Evolutionary conservation across 30 jellyfish, hydroid and myxozoan species (phyloP).

Genomic region (Cassiopea andromeda): DNA sequence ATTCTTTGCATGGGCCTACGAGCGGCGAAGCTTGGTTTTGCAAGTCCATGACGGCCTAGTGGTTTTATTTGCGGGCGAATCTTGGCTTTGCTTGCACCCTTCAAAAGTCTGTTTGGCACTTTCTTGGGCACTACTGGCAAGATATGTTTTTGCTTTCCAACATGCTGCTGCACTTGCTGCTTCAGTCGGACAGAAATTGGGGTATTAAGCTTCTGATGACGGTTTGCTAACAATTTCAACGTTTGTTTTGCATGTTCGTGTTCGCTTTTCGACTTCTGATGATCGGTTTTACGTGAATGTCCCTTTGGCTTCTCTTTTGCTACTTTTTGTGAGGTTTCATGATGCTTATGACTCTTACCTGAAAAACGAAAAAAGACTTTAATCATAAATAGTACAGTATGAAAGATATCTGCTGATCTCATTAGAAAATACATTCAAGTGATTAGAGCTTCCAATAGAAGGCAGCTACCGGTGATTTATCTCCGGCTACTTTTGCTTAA

Average conservation of each 20-base stretch:
- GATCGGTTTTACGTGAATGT: conserved; percentile 33
- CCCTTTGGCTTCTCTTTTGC: conserved; percentile 48
- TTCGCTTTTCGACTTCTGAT: conserved; percentile 59
- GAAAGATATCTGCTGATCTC: too few species aligned
- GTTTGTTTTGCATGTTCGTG: conserved; percentile 64
- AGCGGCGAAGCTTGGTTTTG: neutral
- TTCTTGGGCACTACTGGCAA: conserved; percentile 62
- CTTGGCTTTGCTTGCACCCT: neutral
- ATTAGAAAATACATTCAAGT: too few species aligned
- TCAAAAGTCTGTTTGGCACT: conserved; percentile 1
- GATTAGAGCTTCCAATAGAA: too few species aligned
- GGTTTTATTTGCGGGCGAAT: conserved; percentile 10
- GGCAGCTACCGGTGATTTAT: too few species aligned
- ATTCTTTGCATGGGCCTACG: conserved; percentile 33
- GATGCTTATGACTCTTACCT: conserved; percentile 47
- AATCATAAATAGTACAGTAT: neutral
- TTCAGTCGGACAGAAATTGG: conserved; percentile 55
- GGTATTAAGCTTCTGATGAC: conserved; percentile 40
- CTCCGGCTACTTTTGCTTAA: too few species aligned
- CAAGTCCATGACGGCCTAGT: neutral
- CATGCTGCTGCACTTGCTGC: conserved; percentile 70
- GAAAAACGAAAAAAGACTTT: neutral
- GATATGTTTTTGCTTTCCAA: conserved; percentile 58
- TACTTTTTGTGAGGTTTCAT: conserved; percentile 8
- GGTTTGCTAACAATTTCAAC: conserved; percentile 32